Percentiles rank a stretch among this genome's conserved stretches.
These are phyloP conservation scores for Sebastes matsubarae DNA, from an alignment of 2,797 vertebrate species.

Conservation along the genomic window DNA sequence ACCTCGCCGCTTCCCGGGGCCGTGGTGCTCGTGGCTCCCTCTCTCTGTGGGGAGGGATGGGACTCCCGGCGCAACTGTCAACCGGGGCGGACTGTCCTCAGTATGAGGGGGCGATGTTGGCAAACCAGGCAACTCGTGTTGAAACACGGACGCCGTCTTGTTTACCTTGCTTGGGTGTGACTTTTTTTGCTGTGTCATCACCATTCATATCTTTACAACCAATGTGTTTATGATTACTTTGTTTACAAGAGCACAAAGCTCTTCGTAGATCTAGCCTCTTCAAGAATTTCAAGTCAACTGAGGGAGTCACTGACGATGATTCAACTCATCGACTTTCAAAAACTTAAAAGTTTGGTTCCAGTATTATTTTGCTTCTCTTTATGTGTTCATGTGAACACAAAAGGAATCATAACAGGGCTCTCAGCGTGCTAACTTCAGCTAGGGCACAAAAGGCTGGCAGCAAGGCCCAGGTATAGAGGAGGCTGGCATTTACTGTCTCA, in stretches of 20 bases:
- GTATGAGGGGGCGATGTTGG: background rate
- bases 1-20: no score
- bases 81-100: no score
- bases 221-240: background rate
- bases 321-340: background rate
- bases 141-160: background rate
- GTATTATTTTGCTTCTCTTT: background rate
- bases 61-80: no score
- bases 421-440: background rate
- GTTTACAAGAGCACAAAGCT: background rate
- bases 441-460: constrained; percentile 5
- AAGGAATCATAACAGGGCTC: background rate
- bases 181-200: background rate
- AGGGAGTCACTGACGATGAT: background rate
- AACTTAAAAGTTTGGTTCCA: background rate
- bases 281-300: background rate
- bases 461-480: background rate
- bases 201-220: background rate
- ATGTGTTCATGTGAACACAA: background rate
- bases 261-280: background rate
- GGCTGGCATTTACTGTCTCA: background rate
- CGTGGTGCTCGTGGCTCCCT: no score
- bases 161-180: background rate
- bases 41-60: no score
- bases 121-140: background rate